Percentiles rank a stretch among this genome's conserved stretches.
These are phyloP conservation scores for Coccyzus lansbergi DNA, from an alignment of 2,797 vertebrate genomes.

Conservation along the genomic window DNA sequence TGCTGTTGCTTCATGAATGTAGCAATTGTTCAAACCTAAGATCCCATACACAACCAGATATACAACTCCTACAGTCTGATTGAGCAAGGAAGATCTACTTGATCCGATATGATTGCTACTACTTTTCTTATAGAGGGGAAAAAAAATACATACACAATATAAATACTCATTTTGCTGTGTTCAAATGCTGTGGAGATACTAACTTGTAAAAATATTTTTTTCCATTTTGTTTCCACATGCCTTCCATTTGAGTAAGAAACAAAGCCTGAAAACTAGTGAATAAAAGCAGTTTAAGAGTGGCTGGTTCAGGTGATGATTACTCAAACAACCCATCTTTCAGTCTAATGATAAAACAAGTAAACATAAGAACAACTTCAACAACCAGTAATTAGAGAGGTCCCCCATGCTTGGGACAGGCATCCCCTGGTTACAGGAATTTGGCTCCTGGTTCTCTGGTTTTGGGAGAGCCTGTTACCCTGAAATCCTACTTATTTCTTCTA, in stretches of 20 bases:
- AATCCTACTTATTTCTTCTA: neutral
- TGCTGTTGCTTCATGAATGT: neutral
- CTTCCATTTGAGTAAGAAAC: neutral
- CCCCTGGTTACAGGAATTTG: rapidly evolving
- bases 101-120: neutral
- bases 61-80: neutral
- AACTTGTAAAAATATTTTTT: neutral
- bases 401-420: rapidly evolving
- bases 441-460: rapidly evolving
- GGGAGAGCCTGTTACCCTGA: neutral
- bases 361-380: neutral
- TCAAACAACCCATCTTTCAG: neutral
- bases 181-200: neutral
- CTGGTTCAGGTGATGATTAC: neutral
- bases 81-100: neutral
- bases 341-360: neutral
- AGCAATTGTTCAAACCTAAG: neutral
- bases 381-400: neutral
- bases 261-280: neutral
- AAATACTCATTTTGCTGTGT: neutral
- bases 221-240: neutral
- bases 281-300: neutral
- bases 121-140: neutral
- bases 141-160: neutral
- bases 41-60: neutral